Evolutionary conservation across 2,797 vertebrate species (phyloP).

Genomic region (Avahi laniger): DNA sequence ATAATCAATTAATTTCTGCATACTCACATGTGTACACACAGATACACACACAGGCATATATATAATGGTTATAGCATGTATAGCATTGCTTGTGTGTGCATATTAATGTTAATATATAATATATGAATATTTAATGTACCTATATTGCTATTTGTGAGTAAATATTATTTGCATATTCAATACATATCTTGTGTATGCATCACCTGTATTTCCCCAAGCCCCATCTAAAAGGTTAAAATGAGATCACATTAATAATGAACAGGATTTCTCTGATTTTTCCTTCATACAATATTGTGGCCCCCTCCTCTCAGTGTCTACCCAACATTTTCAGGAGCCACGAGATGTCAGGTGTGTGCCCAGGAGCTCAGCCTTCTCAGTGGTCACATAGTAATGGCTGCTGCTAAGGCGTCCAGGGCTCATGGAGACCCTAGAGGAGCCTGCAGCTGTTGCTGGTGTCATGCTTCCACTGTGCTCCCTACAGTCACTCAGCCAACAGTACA

Average conservation of each 20-base stretch:
- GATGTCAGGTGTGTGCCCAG: not conserved
- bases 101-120: not conserved
- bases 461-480: not conserved
- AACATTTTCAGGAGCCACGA: not conserved
- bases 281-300: not conserved
- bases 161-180: not conserved
- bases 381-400: not conserved
- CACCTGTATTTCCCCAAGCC: not conserved
- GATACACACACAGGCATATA: not conserved
- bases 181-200: not conserved
- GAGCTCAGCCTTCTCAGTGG: not conserved
- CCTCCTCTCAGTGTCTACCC: not conserved
- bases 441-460: not conserved
- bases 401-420: not conserved
- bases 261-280: not conserved
- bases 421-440: not conserved
- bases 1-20: not conserved
- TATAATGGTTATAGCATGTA: not conserved
- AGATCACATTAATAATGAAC: not conserved
- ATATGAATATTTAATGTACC: not conserved
- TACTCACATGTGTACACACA: not conserved
- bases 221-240: not conserved
- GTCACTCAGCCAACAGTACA: not conserved
- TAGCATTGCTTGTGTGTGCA: not conserved
- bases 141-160: not conserved